Percentiles rank a stretch among this genome's conserved stretches.
Conservation (phyloP, 2,113 vertebrate species). For the Hypocryptadius cinnamomeus region DNA sequence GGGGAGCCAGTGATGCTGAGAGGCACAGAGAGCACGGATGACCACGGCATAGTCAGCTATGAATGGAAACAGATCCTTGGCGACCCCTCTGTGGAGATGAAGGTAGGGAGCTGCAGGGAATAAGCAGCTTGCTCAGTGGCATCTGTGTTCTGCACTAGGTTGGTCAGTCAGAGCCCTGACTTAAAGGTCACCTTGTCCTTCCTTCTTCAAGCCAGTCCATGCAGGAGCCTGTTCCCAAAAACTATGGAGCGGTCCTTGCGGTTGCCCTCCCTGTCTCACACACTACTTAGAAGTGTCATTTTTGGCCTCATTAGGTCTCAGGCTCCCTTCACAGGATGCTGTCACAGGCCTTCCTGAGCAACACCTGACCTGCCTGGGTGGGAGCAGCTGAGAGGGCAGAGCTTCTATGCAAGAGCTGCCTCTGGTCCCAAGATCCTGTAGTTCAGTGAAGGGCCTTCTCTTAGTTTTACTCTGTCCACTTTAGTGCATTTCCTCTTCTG, state of each 20-base stretch:
- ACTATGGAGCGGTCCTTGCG: neutral
- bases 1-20: conserved; percentile 75
- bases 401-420: neutral
- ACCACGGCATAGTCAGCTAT: conserved; percentile 60
- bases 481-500: neutral
- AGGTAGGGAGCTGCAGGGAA: conserved; percentile 66
- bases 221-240: neutral
- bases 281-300: neutral
- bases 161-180: neutral
- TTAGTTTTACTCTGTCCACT: neutral
- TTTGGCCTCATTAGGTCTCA: neutral
- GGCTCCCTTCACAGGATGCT: neutral
- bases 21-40: conserved; percentile 76
- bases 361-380: neutral
- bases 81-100: conserved; percentile 50
- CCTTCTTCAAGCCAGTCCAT: neutral
- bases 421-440: neutral
- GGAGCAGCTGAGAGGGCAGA: neutral
- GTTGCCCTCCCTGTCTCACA: neutral
- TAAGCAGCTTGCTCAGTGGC: neutral
- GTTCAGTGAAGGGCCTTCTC: neutral
- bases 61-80: conserved; percentile 75
- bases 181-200: neutral
- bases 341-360: neutral
- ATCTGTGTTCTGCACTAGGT: neutral